Evolutionary conservation across 2,113 vertebrate genomes (phyloP).

Genomic region (Taxidea taxus): DNA sequence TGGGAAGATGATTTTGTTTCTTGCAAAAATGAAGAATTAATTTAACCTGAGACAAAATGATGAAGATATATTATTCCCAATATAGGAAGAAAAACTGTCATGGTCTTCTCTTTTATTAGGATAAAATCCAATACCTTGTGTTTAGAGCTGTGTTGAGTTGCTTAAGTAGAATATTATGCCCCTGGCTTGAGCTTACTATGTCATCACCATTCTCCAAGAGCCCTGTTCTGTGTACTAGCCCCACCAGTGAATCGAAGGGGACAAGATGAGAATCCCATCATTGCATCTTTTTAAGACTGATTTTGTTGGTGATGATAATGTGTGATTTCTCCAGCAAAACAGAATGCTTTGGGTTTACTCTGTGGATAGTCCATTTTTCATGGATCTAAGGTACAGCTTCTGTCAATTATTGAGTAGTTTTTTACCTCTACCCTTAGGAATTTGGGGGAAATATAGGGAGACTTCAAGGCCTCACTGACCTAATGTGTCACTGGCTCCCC

Average conservation of each 20-base stretch:
- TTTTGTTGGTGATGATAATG: too few species aligned
- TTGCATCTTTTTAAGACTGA: too few species aligned
- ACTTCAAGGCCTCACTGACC: not conserved
- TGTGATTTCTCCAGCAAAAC: not conserved
- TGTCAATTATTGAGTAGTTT: too few species aligned
- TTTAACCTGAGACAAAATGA: not conserved
- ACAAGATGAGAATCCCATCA: fast-evolving
- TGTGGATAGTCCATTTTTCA: not conserved
- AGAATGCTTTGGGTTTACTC: not conserved
- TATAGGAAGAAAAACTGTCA: not conserved
- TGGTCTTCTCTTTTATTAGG: not conserved
- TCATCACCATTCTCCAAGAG: fast-evolving
- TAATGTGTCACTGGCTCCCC: not conserved
- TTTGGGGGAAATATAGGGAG: not conserved
- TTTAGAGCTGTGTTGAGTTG: not conserved
- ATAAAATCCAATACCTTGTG: not conserved
- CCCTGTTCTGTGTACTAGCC: not conserved
- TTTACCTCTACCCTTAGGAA: not conserved
- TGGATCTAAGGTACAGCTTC: not conserved
- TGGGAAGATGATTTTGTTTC: not conserved
- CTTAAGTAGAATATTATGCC: fast-evolving
- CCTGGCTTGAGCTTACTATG: not conserved
- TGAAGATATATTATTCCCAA: too few species aligned
- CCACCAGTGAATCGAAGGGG: fast-evolving
- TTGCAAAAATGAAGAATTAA: not conserved